phyloP scores from a whole-genome alignment of 2,113 vertebrate species.

The Morone chrysops region DNA sequence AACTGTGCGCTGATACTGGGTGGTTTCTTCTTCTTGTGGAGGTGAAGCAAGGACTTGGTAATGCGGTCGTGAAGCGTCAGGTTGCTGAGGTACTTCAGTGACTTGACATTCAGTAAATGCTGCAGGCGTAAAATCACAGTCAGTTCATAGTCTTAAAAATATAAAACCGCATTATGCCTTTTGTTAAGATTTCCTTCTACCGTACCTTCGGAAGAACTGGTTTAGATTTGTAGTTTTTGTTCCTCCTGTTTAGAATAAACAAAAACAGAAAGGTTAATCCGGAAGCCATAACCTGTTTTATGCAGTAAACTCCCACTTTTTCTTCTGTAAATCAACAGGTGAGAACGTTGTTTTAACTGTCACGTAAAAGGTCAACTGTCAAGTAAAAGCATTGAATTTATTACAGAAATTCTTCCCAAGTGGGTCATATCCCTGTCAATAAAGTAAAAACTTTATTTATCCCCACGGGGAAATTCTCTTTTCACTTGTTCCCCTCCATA shows the following conservation, averaged over 20 bases:
- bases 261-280: background rate
- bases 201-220: conserved; percentile 94
- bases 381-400: conserved; percentile 14
- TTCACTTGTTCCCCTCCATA: conserved; percentile 23
- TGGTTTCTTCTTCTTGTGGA: conserved; percentile 99
- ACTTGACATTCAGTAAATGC: conserved; percentile 96
- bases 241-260: conserved; percentile 86
- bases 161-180: background rate
- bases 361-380: background rate
- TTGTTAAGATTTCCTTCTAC: background rate
- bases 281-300: background rate
- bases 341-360: background rate
- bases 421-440: conserved; percentile 33
- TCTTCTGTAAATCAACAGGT: conserved; percentile 13
- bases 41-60: conserved; percentile 97
- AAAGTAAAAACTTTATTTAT: conserved; percentile 37
- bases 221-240: conserved; percentile 94
- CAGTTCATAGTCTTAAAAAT: background rate
- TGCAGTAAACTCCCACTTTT: background rate
- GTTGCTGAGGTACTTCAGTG: conserved; percentile 94
- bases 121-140: conserved; percentile 63
- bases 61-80: conserved; percentile 96
- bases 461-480: conserved; percentile 42
- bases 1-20: conserved; percentile 99
- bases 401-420: conserved; percentile 25